A percentile compares a stretch with the other conserved stretches of the same genome.
phyloP scores from a whole-genome alignment of 2,888 invertebrate species.

The Spicauda simplicius region DNA sequence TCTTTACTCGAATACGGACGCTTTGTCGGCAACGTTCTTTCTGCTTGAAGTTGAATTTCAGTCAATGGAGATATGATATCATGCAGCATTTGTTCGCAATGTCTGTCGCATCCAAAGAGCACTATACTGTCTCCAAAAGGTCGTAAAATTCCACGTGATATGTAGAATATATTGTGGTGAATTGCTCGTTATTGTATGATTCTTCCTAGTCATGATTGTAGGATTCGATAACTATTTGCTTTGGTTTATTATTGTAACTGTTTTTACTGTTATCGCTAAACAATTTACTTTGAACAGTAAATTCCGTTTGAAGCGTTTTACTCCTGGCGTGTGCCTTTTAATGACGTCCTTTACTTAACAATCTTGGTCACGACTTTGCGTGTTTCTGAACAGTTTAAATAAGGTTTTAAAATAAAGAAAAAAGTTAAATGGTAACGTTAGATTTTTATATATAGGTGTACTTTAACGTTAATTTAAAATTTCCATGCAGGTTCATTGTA shows the following conservation, averaged over 20 bases:
- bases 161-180: constrained; percentile 62
- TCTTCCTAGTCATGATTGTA: not conserved
- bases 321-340: constrained; percentile 37
- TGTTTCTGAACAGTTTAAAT: constrained; percentile 36
- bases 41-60: constrained; percentile 65
- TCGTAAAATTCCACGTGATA: constrained; percentile 53
- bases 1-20: constrained; percentile 48
- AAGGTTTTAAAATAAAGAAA: constrained; percentile 33
- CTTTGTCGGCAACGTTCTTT: constrained; percentile 70
- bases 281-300: constrained; percentile 32
- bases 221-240: constrained; percentile 17
- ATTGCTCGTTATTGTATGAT: constrained; percentile 55
- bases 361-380: constrained; percentile 37
- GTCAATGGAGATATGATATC: constrained; percentile 69
- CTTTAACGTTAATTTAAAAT: constrained; percentile 20
- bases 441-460: constrained; percentile 7
- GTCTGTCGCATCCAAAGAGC: constrained; percentile 70
- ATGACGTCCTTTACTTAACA: constrained; percentile 37
- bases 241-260: constrained; percentile 10
- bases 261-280: constrained; percentile 23
- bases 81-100: constrained; percentile 69
- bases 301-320: constrained; percentile 30
- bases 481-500: constrained; percentile 13
- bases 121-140: constrained; percentile 47
- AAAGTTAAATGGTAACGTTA: constrained; percentile 17